phyloP scores from a whole-genome alignment of 1,140 invertebrate species.

The Lamellibrachia luymesi region DNA sequence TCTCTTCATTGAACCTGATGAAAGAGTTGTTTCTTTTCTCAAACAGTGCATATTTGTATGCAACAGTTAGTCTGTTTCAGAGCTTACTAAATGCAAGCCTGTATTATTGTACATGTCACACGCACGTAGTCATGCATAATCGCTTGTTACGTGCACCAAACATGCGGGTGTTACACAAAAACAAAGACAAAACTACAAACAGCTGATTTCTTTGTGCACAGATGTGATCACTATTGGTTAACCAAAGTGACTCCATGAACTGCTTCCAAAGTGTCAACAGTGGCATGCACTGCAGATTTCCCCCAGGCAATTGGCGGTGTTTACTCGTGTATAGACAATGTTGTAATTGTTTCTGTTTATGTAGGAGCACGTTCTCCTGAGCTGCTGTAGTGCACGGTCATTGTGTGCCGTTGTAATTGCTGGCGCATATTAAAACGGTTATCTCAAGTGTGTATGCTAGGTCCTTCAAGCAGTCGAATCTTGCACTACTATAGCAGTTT shows the following conservation, averaged over 20 bases:
- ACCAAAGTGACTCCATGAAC: neutral
- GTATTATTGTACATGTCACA: neutral
- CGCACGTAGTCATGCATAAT: neutral
- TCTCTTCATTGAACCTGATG: neutral
- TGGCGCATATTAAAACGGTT: neutral
- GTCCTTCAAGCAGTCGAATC: no score
- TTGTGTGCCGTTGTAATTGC: neutral
- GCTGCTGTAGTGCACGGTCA: neutral
- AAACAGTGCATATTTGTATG: neutral
- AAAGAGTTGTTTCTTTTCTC: neutral
- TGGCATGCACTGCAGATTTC: neutral
- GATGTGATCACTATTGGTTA: neutral
- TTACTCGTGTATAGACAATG: neutral
- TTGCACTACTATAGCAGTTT: no score
- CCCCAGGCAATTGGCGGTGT: neutral
- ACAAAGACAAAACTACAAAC: neutral
- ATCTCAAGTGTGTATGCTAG: neutral
- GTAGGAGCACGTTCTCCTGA: neutral
- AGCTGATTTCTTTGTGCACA: neutral
- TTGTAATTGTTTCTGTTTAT: neutral
- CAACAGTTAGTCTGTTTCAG: neutral
- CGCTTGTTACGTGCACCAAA: neutral
- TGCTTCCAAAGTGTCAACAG: neutral
- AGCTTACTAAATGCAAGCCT: neutral
- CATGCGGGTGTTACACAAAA: neutral